Evolutionary conservation across 2,113 vertebrate genomes (phyloP).

Genomic region (human): GRCh38 chr2:146554501-146555000

Average conservation of each 20-base stretch:
- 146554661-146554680: not conserved
- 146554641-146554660: not conserved
- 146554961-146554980: not conserved
- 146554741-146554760: not conserved
- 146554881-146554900: not conserved
- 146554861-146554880: not conserved
- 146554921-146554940: not conserved
- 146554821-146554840: not conserved
- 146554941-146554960: not conserved
- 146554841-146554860: not conserved
- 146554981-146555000: not conserved
- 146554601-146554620: not conserved
- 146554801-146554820: not conserved
- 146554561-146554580: not conserved
- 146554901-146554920: not conserved
- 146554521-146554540: not conserved
- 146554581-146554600: not conserved
- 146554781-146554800: not conserved
- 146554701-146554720: not conserved
- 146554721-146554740: not conserved
- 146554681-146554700: not conserved
- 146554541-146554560: not conserved
- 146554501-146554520: not conserved
- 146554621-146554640: not conserved
- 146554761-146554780: not conserved